These are phyloP conservation scores for Brachirus orientalis DNA, from an alignment of 2,113 vertebrate species.

Conservation along the genomic window DNA sequence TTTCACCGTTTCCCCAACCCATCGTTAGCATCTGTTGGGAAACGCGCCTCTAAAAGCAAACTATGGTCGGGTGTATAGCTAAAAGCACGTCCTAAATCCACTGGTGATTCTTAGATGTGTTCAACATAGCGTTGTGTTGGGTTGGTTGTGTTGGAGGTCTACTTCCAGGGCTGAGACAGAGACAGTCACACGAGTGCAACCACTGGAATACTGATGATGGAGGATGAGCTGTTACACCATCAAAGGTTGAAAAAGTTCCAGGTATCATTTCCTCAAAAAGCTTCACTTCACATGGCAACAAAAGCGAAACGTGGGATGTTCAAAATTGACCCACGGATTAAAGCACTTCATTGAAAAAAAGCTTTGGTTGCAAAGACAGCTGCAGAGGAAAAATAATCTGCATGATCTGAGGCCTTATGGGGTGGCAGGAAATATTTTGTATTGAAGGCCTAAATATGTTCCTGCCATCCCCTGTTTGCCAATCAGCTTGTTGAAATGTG, in stretches of 20 bases:
- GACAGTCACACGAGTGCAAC: slow-evolving; percentile 48
- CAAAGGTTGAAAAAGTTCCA: slow-evolving; percentile 34
- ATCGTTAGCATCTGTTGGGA: slow-evolving; percentile 53
- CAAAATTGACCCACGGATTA: slow-evolving; percentile 30
- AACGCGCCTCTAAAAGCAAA: slow-evolving; percentile 54
- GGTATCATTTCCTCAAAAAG: slow-evolving; percentile 38
- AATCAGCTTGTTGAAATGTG: slow-evolving; percentile 37
- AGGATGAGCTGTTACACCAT: slow-evolving; percentile 42
- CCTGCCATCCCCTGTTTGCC: slow-evolving; percentile 59
- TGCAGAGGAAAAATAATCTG: slow-evolving; percentile 30
- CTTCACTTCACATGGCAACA: slow-evolving; percentile 42
- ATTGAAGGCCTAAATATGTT: slow-evolving; percentile 71
- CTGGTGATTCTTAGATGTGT: slow-evolving; percentile 62
- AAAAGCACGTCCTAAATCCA: slow-evolving; percentile 61
- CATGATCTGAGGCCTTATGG: slow-evolving; percentile 27
- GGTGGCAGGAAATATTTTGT: slow-evolving; percentile 68
- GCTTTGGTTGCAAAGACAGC: slow-evolving; percentile 41
- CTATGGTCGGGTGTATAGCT: slow-evolving; percentile 57
- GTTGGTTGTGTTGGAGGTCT: slow-evolving; percentile 32
- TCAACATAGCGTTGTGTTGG: slow-evolving; percentile 60
- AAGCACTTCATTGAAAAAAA: slow-evolving; percentile 40
- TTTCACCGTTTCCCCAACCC: slow-evolving; percentile 65
- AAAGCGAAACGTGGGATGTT: slow-evolving; percentile 29
- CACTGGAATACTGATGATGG: slow-evolving; percentile 56
- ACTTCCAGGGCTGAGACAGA: slow-evolving; percentile 32